These are phyloP conservation scores for Neosalanx taihuensis DNA, from an alignment of 2,797 vertebrate species.

Conservation along the genomic window DNA sequence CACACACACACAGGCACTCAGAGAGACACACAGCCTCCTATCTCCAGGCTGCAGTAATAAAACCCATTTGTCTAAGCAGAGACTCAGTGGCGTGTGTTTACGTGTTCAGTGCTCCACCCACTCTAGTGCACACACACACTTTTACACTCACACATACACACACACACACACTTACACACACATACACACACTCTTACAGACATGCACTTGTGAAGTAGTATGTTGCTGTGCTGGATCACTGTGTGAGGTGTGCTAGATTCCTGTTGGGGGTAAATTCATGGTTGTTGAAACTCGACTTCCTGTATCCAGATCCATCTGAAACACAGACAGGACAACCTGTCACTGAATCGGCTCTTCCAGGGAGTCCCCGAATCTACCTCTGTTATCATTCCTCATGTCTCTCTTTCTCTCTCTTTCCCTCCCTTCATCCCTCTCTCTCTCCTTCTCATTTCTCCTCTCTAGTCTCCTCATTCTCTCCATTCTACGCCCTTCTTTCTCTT, in stretches of 20 bases:
- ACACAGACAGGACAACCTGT: background rate
- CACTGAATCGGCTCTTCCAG: too few species aligned
- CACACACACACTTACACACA: background rate
- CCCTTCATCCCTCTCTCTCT: too few species aligned
- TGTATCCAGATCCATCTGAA: background rate
- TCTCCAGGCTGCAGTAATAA: too few species aligned
- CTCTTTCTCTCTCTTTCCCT: background rate
- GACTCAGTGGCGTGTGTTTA: background rate
- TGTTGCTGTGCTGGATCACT: background rate
- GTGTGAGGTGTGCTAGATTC: background rate
- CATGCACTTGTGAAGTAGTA: background rate
- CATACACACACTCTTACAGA: background rate
- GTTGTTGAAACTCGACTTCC: background rate
- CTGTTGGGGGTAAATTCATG: background rate
- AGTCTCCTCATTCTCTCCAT: too few species aligned
- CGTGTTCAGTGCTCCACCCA: background rate
- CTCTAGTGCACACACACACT: background rate
- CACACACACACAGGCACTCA: slow-evolving; percentile 1
- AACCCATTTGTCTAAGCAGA: background rate
- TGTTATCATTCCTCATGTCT: background rate
- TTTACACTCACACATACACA: background rate
- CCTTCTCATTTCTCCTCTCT: too few species aligned
- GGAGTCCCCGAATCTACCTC: background rate
- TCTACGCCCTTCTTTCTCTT: background rate
- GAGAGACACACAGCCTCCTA: background rate